Conservation (phyloP, 1,140 invertebrate genomes). For the Popillia japonica region DNA sequence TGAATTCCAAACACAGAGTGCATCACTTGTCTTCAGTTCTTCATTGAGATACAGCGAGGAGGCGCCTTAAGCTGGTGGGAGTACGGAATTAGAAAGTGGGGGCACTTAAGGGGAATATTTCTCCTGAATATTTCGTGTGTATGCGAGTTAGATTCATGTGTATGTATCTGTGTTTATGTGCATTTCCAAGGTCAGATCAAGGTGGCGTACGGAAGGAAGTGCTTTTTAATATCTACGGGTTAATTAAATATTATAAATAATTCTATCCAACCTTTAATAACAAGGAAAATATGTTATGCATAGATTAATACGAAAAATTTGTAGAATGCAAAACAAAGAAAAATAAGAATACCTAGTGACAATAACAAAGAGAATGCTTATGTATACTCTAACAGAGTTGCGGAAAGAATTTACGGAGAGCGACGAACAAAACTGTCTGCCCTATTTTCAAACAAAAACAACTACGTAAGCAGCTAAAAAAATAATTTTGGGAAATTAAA, state of each 20-base stretch:
- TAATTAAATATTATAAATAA: slow-evolving; percentile 18
- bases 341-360: neutral
- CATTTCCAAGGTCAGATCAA: slow-evolving; percentile 43
- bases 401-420: slow-evolving; percentile 3
- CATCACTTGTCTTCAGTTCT: slow-evolving; percentile 41
- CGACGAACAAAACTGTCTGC: slow-evolving; percentile 14
- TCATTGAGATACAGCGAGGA: slow-evolving; percentile 43
- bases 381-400: neutral
- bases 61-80: slow-evolving; percentile 44
- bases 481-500: slow-evolving; percentile 6
- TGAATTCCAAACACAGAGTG: slow-evolving; percentile 39
- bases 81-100: slow-evolving; percentile 26
- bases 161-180: slow-evolving; percentile 23
- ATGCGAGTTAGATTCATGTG: slow-evolving; percentile 21
- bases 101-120: slow-evolving; percentile 40
- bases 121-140: neutral
- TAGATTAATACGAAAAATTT: neutral
- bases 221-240: neutral
- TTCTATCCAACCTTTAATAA: neutral
- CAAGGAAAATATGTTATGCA: neutral
- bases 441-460: slow-evolving; percentile 16
- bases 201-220: slow-evolving; percentile 37
- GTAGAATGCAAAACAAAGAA: neutral
- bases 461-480: slow-evolving; percentile 21
- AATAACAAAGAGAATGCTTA: slow-evolving; percentile 16